Evolutionary conservation across 2,888 invertebrate genomes (phyloP), one percentile per base, ranked within the genome.

Genomic region (Nemoura dubitans): DNA sequence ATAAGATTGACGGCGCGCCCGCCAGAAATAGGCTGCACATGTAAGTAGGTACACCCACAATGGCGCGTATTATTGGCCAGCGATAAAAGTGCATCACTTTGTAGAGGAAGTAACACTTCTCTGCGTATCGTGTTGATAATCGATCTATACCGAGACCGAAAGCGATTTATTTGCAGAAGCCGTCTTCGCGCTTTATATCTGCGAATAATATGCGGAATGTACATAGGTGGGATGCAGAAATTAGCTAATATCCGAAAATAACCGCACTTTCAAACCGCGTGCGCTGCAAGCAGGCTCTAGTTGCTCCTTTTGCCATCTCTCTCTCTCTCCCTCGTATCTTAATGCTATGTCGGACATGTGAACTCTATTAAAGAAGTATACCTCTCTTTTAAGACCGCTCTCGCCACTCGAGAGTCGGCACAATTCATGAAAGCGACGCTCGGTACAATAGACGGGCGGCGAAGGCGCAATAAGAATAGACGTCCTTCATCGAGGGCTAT

Each of bases 201-300:
- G 59, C 59, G 59, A 59, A 59, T 10, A 59, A 59, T 59, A 59
- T 59, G 16, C 14, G 81, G 81, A 30, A 81, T 81, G 81, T 30
- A 81, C 26, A 10, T 26, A 36, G 42, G 83, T 83, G 83, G 83
- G 83, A 83, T 83, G 83, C 42, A 42, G 83, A 83, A 42, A 42
- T 83, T 83, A 83, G 83, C 83, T 83, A 83, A 83, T 43, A 30
- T 83, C 83, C 36, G 36, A 27, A 78, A 78, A 78, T 78, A 78
- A 26, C 3, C 59, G 59, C 59, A 59, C 59, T 59, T 59, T 59
- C 59, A 59, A 26, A 10, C 1, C 76, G 27, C 78, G 78, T 16
- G 78, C 76, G 76, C 78, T 76, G 78, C 78, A 26, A 14, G 83
- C 42, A 30, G 0, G 16, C 43, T 26, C 21, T 10, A 3, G 59